These are phyloP conservation scores for Melopsittacus undulatus DNA, from an alignment of 2,797 vertebrate species.

Conservation along the genomic window DNA sequence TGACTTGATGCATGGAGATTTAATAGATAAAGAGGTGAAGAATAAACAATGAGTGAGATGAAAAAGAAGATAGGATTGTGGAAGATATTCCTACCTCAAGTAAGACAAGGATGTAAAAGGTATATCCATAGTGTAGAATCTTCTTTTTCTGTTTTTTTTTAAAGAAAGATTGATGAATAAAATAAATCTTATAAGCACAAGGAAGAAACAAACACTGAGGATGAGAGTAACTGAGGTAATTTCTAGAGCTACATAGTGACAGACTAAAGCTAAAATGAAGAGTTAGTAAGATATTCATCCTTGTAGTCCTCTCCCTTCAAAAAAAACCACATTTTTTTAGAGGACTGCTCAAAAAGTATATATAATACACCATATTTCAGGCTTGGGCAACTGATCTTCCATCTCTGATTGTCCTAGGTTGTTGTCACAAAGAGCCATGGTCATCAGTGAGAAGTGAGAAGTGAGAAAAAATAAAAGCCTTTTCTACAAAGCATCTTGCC, in stretches of 20 bases:
- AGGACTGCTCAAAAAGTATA: neutral
- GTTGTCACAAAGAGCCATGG: neutral
- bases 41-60: conserved; percentile 8
- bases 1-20: conserved; percentile 5
- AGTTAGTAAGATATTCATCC: neutral
- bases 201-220: neutral
- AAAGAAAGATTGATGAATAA: neutral
- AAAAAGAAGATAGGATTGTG: neutral
- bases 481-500: neutral
- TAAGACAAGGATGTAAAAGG: neutral
- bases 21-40: conserved; percentile 48
- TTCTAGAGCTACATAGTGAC: neutral
- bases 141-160: neutral
- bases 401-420: neutral
- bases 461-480: fast-evolving
- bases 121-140: neutral
- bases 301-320: neutral
- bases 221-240: neutral
- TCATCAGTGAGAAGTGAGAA: neutral
- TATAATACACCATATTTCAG: neutral
- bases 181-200: neutral
- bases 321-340: neutral
- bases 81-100: neutral
- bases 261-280: neutral
- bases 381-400: neutral